Conservation (phyloP, 2,888 invertebrate genomes). For the Apotomis capreana region DNA sequence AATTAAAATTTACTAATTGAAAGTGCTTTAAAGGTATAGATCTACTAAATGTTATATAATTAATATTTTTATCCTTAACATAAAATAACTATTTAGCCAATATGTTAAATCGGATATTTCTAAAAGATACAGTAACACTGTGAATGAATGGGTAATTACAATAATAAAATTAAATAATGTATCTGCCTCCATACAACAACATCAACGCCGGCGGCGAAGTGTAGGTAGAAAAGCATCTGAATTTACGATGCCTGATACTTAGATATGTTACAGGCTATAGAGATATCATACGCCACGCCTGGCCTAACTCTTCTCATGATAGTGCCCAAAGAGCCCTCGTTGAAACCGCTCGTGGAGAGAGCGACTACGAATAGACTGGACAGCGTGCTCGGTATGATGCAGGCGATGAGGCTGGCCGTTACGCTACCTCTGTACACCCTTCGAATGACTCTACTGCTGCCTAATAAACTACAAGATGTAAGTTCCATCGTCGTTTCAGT, state of each 20-base stretch:
- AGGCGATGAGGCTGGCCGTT: constrained; percentile 60
- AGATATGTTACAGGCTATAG: constrained; percentile 66
- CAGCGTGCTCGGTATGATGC: constrained; percentile 56
- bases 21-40: too few relatives aligned
- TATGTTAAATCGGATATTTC: too few relatives aligned
- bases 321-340: constrained; percentile 63
- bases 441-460: constrained; percentile 74
- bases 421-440: constrained; percentile 74
- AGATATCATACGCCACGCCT: constrained; percentile 69
- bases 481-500: constrained; percentile 45
- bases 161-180: too few relatives aligned
- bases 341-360: constrained; percentile 55
- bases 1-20: too few relatives aligned
- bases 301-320: constrained; percentile 68
- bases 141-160: too few relatives aligned
- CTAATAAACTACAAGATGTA: constrained; percentile 71
- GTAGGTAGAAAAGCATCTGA: too few relatives aligned
- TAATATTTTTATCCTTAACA: too few relatives aligned
- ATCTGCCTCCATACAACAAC: too few relatives aligned
- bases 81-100: too few relatives aligned
- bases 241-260: neutral
- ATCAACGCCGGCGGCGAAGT: too few relatives aligned
- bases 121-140: too few relatives aligned
- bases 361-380: constrained; percentile 53
- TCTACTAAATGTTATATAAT: too few relatives aligned